These are phyloP conservation scores for Bombycilla garrulus DNA, from an alignment of 2,113 vertebrate genomes.

Conservation along the genomic window DNA sequence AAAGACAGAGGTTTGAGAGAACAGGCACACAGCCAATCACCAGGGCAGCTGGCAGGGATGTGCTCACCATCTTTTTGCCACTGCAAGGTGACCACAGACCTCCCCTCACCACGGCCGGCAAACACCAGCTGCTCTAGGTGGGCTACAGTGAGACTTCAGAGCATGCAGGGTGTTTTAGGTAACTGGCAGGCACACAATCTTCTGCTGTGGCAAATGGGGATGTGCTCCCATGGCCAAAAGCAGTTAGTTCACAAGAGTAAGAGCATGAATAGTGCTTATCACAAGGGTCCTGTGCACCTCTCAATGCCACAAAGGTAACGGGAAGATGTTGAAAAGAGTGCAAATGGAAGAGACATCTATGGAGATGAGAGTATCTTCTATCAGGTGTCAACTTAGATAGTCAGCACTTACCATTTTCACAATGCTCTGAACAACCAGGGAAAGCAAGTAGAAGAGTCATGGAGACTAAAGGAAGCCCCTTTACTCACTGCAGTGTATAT, in stretches of 20 bases:
- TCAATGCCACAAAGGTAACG: background rate
- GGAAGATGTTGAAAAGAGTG: background rate
- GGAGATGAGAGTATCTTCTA: background rate
- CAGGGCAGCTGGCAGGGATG: background rate
- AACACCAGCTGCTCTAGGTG: background rate
- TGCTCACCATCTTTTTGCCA: background rate
- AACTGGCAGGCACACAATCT: background rate
- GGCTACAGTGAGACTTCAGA: background rate
- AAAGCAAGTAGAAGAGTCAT: background rate
- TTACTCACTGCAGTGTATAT: fast-evolving
- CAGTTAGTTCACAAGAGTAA: background rate
- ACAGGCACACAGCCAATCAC: background rate
- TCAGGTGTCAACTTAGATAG: background rate
- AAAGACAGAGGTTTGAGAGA: background rate
- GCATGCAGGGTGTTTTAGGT: background rate
- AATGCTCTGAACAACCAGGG: background rate
- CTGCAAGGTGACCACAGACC: background rate
- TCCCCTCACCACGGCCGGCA: fast-evolving
- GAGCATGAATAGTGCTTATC: background rate
- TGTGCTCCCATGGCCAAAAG: background rate
- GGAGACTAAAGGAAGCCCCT: background rate
- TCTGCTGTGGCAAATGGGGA: background rate
- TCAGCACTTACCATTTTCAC: background rate
- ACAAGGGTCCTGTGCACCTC: background rate
- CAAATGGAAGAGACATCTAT: background rate